These are phyloP conservation scores for Sorex maritimensis DNA, from an alignment of 2,797 vertebrate species.

Conservation along the genomic window DNA sequence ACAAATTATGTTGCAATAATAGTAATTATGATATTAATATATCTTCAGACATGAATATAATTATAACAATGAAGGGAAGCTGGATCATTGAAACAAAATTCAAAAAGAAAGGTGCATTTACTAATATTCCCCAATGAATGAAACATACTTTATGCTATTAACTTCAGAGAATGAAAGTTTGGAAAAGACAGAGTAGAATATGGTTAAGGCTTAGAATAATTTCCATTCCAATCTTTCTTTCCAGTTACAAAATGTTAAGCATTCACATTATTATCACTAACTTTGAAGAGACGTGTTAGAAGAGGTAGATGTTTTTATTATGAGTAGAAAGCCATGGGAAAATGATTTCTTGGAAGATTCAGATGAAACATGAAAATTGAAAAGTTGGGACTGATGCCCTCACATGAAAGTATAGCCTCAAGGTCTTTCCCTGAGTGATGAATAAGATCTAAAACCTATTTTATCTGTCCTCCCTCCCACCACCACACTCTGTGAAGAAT, in stretches of 20 bases:
- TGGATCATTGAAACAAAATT: background rate
- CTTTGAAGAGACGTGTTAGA: background rate
- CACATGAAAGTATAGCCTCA: background rate
- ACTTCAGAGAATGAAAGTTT: background rate
- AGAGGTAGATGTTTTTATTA: background rate
- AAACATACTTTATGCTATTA: background rate
- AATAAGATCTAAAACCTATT: background rate
- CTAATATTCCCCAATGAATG: background rate
- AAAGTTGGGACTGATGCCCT: conserved; percentile 2
- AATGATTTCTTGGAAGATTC: background rate
- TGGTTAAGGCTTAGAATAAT: background rate
- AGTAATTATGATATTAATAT: background rate
- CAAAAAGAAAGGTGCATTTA: background rate
- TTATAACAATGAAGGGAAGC: background rate
- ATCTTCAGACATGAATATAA: background rate
- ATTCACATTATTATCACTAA: background rate
- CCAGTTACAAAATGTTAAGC: background rate
- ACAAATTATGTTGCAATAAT: conserved; percentile 8
- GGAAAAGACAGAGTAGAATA: background rate
- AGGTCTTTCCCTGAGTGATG: background rate
- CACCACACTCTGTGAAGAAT: background rate
- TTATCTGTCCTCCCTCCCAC: background rate
- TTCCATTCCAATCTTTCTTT: background rate
- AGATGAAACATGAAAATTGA: background rate
- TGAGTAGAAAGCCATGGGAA: background rate